Evolutionary conservation across 2,113 vertebrate species (phyloP), one percentile per base, ranked within the genome.

Genomic region (Ameiurus melas): DNA sequence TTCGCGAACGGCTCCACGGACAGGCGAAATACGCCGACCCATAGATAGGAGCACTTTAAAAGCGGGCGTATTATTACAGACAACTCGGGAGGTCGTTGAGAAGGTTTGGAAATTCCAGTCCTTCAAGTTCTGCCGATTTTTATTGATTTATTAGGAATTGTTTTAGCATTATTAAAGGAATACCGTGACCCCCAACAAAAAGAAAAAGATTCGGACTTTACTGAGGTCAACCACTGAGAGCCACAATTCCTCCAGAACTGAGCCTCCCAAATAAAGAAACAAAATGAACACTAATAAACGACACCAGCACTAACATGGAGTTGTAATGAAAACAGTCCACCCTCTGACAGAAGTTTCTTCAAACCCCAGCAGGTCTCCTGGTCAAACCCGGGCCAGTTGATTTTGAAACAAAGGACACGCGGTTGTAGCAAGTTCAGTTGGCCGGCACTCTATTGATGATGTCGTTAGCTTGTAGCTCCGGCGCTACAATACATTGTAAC

Each of bases 401-500:
- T 36, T 30, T 36, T 60, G 3, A 39, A 73, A 85, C 66, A 85
- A 77, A 77, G 71, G 71, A 51, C 12, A 27, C 27, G 3, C 33
- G 12, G 2, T 77, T 77, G 47, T 57, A 79, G 27, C 60, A 78
- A 79, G 82, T 78, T 84, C 71, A 88, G 57, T 33, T 84, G 71
- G 33, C 55, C 68, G 82, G 58, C 57, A 22, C 58, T 53, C n/a
- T 43, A 83, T 39, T 88, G 80, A 83, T 88, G 80, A 83, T 90
- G 68, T 51, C 10, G 60, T 62, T 64, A 88, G 80, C 57, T 19
- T 64, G 86, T 86, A 88, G 87, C 85, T 51, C 22, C 80, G 60
- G 30, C 86, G 89, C 84, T 86, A 88, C 84, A 86, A 86, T 36
- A 86, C 82, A 79, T 57, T 78, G 10, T 25, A 64, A 17, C 9